Evolutionary conservation across 1,140 invertebrate genomes (phyloP).

Genomic region (Bursaphelenchus mucronatus): DNA sequence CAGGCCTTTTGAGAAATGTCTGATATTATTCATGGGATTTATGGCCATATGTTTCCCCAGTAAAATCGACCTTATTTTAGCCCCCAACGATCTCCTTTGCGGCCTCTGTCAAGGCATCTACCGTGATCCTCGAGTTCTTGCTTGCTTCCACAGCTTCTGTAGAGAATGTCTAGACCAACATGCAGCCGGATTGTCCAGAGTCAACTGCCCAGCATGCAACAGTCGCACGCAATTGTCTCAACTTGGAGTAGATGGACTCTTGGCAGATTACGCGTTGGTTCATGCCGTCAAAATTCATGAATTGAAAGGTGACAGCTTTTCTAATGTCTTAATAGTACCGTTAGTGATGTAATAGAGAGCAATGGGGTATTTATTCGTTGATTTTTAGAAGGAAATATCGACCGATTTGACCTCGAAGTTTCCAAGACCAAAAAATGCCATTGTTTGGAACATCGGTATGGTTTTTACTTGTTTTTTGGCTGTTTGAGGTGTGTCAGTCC

Average conservation of each 20-base stretch:
- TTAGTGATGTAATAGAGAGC: no score
- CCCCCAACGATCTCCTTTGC: no score
- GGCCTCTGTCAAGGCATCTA: slow-evolving; percentile 41
- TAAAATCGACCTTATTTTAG: no score
- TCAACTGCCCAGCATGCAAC: slow-evolving; percentile 51
- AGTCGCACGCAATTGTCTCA: slow-evolving; percentile 53
- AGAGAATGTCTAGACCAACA: slow-evolving; percentile 67
- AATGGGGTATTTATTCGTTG: no score
- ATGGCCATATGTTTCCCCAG: no score
- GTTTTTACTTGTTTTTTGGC: no score
- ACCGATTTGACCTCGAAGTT: neutral
- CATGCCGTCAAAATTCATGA: slow-evolving; percentile 37
- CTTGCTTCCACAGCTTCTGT: slow-evolving; percentile 93
- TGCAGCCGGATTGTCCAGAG: slow-evolving; percentile 17
- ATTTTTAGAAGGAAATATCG: no score
- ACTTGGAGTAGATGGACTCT: slow-evolving; percentile 53
- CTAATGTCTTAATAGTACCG: no score
- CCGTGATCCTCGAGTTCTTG: slow-evolving; percentile 68
- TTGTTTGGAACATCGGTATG: slow-evolving; percentile 44
- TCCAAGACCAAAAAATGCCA: slow-evolving; percentile 41
- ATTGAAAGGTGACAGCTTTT: no score
- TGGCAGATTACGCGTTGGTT: slow-evolving; percentile 55
- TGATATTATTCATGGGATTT: no score
- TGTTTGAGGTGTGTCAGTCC: no score
- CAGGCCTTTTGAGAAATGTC: no score